These are phyloP conservation scores for Mus caroli DNA, from an alignment of 2,797 vertebrate species.

Conservation along the genomic window DNA sequence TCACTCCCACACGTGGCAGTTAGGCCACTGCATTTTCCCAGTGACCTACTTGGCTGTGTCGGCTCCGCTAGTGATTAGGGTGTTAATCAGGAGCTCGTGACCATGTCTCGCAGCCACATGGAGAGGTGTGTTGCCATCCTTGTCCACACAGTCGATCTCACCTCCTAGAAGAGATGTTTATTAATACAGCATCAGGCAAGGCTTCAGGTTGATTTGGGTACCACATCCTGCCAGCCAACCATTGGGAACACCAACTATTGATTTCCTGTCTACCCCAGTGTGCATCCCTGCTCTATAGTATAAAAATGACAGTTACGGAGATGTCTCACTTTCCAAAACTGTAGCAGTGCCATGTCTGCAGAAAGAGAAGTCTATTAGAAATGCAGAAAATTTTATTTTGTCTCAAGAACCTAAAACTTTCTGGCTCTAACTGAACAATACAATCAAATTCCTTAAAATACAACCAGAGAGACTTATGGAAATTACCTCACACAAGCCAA, in stretches of 20 bases:
- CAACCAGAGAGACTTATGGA: neutral
- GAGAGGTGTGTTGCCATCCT: constrained; percentile 98
- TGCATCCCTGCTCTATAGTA: neutral
- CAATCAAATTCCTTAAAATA: constrained; percentile 38
- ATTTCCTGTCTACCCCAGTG: neutral
- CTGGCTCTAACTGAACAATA: constrained; percentile 20
- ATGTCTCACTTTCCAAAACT: neutral
- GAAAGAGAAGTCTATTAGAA: neutral
- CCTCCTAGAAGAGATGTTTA: constrained; percentile 93
- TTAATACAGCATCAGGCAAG: constrained; percentile 57
- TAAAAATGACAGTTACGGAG: neutral
- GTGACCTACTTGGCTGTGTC: constrained; percentile 94
- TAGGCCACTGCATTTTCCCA: constrained; percentile 40
- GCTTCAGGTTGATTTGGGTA: constrained; percentile 5
- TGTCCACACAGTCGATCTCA: constrained; percentile 97
- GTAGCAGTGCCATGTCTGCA: neutral
- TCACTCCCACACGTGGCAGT: neutral
- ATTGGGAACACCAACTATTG: accelerated
- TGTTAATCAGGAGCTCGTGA: constrained; percentile 98
- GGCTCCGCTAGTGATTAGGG: constrained; percentile 96
- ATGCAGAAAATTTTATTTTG: neutral
- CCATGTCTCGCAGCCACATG: constrained; percentile 97
- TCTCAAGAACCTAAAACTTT: constrained; percentile 30
- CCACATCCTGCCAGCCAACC: neutral
- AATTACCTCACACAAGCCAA: neutral